A percentile compares a stretch with the other conserved stretches of the same genome.
phyloP scores from a whole-genome alignment of 1,140 invertebrate species.

The Temnothorax longispinosus region DNA sequence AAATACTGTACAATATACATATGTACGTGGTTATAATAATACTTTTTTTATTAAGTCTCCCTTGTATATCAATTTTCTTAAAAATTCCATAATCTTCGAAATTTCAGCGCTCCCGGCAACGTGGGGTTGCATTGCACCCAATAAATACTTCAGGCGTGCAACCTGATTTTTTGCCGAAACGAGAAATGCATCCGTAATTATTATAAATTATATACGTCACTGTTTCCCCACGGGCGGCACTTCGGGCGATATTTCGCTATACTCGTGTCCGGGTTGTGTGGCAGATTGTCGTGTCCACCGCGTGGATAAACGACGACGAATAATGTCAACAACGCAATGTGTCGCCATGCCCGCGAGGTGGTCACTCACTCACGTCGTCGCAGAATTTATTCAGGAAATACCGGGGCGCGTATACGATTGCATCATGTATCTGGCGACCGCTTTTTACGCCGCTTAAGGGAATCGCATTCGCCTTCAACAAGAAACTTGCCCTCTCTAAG shows the following conservation, averaged over 20 bases:
- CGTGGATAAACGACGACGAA: slow-evolving; percentile 59
- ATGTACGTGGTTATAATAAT: not conserved
- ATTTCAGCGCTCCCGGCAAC: not conserved
- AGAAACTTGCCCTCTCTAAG: slow-evolving; percentile 69
- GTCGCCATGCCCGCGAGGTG: slow-evolving; percentile 57
- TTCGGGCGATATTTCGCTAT: slow-evolving; percentile 56
- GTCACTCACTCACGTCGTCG: slow-evolving; percentile 26
- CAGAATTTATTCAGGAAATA: slow-evolving; percentile 84
- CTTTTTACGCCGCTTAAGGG: slow-evolving; percentile 84
- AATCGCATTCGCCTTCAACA: slow-evolving; percentile 79
- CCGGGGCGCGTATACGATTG: slow-evolving; percentile 78
- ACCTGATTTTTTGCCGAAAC: slow-evolving; percentile 25
- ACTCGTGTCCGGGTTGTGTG: slow-evolving; percentile 29
- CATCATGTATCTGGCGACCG: slow-evolving; percentile 76
- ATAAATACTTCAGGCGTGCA: slow-evolving; percentile 48
- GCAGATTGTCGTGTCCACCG: slow-evolving; percentile 26
- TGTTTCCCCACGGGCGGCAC: slow-evolving; percentile 52
- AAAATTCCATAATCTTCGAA: not conserved
- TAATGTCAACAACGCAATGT: slow-evolving; percentile 69
- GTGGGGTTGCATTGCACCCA: not conserved
- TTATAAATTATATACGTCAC: slow-evolving; percentile 32
- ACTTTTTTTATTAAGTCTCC: not conserved
- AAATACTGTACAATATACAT: not conserved
- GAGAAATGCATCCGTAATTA: slow-evolving; percentile 40
- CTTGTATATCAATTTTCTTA: not conserved